phyloP scores from a whole-genome alignment of 2,888 invertebrate species.

The Beris chalybata region DNA sequence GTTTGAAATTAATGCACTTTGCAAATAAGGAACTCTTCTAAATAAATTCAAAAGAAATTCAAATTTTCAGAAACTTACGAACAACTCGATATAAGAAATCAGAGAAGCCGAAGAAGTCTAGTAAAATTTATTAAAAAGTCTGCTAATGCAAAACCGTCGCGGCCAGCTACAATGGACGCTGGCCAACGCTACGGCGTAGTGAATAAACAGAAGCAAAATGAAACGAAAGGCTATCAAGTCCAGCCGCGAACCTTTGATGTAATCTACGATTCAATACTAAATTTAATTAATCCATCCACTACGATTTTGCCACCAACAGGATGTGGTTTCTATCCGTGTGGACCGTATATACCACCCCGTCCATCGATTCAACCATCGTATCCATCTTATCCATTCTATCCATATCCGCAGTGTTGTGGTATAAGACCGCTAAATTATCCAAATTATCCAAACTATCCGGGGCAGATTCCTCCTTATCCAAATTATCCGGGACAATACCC shows the following conservation, averaged over 20 bases:
- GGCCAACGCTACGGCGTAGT: too few relatives aligned
- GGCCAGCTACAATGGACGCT: too few relatives aligned
- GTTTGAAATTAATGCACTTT: too few relatives aligned
- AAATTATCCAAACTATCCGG: background rate
- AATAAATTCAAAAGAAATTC: too few relatives aligned
- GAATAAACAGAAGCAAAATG: background rate
- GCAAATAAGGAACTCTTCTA: too few relatives aligned
- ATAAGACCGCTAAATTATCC: background rate
- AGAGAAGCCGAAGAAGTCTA: too few relatives aligned
- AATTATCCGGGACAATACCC: background rate
- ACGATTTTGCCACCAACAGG: background rate
- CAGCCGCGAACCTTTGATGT: constrained; percentile 15
- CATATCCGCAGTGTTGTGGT: background rate
- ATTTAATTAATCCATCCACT: background rate
- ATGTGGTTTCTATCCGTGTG: background rate
- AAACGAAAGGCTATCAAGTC: background rate
- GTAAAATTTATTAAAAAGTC: too few relatives aligned
- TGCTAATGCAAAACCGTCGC: too few relatives aligned
- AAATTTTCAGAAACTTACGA: too few relatives aligned
- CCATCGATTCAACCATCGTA: too few relatives aligned
- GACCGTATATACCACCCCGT: constrained; percentile 2
- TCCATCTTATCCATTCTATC: too few relatives aligned
- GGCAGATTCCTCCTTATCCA: background rate
- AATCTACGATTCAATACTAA: constrained; percentile 1
- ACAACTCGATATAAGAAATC: too few relatives aligned